These are phyloP conservation scores for Parazoanthus atlanticus DNA, from an alignment of 92 coral and sea anemone genomes.

Conservation along the genomic window DNA sequence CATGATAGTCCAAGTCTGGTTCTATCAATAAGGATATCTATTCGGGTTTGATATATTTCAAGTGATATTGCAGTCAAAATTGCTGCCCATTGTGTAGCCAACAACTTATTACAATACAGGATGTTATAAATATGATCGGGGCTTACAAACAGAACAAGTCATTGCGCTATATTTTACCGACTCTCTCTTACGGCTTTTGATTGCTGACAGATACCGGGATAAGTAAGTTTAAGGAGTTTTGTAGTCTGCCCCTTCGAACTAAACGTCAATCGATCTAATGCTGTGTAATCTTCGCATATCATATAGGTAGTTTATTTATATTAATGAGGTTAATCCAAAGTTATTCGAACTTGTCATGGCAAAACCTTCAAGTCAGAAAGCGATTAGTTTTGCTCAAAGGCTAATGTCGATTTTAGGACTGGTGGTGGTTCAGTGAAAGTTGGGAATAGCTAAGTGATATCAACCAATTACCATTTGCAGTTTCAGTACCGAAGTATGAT, in stretches of 20 bases:
- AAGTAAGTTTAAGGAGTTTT: neutral
- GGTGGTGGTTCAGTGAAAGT: too few species aligned
- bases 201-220: too few species aligned
- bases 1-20: neutral
- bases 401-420: too few species aligned
- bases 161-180: neutral
- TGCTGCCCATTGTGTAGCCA: neutral
- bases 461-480: too few species aligned
- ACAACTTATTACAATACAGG: neutral
- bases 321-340: conserved; percentile 19
- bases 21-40: neutral
- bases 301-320: neutral
- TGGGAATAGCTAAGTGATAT: too few species aligned
- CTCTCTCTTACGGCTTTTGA: neutral
- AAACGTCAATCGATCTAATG: neutral
- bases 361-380: neutral
- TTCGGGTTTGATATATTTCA: neutral
- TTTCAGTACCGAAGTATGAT: neutral
- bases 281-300: neutral
- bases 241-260: neutral
- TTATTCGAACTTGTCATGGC: neutral
- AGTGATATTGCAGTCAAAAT: neutral
- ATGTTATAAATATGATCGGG: too few species aligned
- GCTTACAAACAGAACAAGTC: too few species aligned
- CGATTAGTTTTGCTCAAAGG: neutral